Base-by-base conservation (phyloP, 2,888 invertebrate genomes). In the Macaria notata region DNA sequence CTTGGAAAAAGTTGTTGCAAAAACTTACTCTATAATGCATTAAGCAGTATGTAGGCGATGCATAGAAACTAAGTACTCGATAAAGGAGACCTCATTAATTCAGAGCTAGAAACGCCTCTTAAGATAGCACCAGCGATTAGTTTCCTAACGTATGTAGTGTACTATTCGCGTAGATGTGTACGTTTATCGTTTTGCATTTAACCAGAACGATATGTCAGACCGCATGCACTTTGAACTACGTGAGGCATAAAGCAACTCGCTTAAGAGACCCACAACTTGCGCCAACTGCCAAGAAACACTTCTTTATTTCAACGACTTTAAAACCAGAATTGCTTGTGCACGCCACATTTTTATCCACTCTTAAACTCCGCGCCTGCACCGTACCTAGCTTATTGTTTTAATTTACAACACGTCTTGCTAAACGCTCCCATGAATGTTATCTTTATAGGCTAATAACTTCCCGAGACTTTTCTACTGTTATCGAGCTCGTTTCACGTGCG, bases 111-210 rank as follows among this genome's bases (percentile, higher is more conserved):
- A 72, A 67, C 66, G 70, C 63, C 66, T 70, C 59, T 61, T 66
- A 70, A 69, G 71, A 72, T 73, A 72, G 69, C 63, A 66, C 54
- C 64, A 59, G 63, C 65, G 64, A 68, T 65, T 64, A 60, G 65
- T 69, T 69, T 64, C 66, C 62, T 70, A 69, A 67, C 66, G 65
- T 69, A 71, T 65, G 61, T 67, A 56, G 63, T 62, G 61, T 56
- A 83, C 62, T 56, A 83, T 78, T 64, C 75, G 73, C 70, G 66
- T 62, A 71, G 76, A 80, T 81, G 79, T 72, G 77, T 84, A 79
- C 73, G 77, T 84, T 85, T 84, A 86, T 83, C 79, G 79, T 71
- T 70, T 70, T 63, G 76, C 78, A 78, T 81, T 87, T 84, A 86
- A 83, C 76, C 75, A 78, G 71, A 70, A 74, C 77, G 73, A 83